A percentile compares a stretch with the other conserved stretches of the same genome.
Evolutionary conservation across 2,888 invertebrate species (phyloP).

Genomic region (Rosalia funebris): DNA sequence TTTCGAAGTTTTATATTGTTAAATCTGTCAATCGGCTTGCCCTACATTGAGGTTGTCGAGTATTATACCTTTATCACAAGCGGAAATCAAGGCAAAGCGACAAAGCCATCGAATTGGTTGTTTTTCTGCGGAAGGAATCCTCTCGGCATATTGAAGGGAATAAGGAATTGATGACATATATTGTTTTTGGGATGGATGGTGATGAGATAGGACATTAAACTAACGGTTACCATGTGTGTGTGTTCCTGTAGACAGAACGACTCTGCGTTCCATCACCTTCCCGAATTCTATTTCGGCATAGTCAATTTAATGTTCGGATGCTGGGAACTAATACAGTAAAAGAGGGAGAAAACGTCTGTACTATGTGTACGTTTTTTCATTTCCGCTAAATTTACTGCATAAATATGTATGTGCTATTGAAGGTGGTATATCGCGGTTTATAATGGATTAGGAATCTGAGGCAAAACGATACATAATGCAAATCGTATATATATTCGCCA

Average conservation of each 20-base stretch:
- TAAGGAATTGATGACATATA: conserved; percentile 21
- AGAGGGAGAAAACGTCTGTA: neutral
- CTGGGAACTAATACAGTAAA: conserved; percentile 7
- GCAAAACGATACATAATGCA: too few species aligned
- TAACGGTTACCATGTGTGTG: conserved; percentile 23
- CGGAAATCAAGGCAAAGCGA: neutral
- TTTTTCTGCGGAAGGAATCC: neutral
- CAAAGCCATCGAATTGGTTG: conserved; percentile 6
- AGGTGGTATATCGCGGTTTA: neutral
- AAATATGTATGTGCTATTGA: neutral
- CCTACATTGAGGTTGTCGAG: neutral
- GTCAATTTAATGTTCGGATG: conserved; percentile 12
- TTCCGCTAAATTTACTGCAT: neutral
- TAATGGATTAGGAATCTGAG: neutral
- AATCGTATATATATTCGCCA: too few species aligned
- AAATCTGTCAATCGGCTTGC: neutral
- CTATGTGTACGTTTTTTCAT: conserved; percentile 1
- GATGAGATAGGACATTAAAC: conserved; percentile 18
- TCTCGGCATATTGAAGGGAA: conserved; percentile 8
- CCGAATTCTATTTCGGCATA: conserved; percentile 11
- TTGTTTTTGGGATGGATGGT: conserved; percentile 20
- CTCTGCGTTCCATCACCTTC: neutral
- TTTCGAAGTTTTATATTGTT: too few species aligned
- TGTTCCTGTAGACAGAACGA: conserved; percentile 3
- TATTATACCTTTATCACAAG: neutral